phyloP scores from a whole-genome alignment of 2,113 vertebrate genomes.

The Phylloscopus whistleri region DNA sequence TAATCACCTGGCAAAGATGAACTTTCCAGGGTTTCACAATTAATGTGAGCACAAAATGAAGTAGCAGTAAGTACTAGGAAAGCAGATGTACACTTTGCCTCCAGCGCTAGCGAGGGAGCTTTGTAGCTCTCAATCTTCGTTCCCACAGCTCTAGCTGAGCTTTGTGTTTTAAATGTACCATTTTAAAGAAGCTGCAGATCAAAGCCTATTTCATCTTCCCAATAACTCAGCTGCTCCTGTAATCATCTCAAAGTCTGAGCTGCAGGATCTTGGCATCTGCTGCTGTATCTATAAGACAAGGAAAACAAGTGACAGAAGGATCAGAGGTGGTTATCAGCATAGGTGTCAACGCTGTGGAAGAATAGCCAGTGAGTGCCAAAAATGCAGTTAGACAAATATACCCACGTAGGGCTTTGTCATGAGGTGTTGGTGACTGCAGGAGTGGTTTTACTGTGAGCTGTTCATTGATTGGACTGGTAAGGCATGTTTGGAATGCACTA shows the following conservation, averaged over 20 bases:
- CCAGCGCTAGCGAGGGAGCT: background rate
- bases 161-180: slow-evolving; percentile 1
- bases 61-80: background rate
- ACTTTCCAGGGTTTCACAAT: background rate
- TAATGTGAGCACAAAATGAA: background rate
- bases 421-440: background rate
- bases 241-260: background rate
- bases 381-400: background rate
- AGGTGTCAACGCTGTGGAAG: background rate
- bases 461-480: background rate
- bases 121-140: background rate
- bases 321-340: slow-evolving; percentile 34
- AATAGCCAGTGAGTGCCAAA: background rate
- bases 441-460: background rate
- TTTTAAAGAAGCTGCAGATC: slow-evolving; percentile 30
- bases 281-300: slow-evolving; percentile 3
- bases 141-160: background rate
- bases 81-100: background rate
- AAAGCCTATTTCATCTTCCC: background rate
- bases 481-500: background rate
- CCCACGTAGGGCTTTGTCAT: rapidly evolving
- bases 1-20: background rate
- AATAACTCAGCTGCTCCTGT: background rate
- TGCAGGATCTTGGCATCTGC: slow-evolving; percentile 17
- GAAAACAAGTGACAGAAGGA: slow-evolving; percentile 33